Percentiles rank a stretch among this genome's conserved stretches.
Evolutionary conservation across 2,888 invertebrate species (phyloP).

Genomic region (Pasiphila rectangulata): DNA sequence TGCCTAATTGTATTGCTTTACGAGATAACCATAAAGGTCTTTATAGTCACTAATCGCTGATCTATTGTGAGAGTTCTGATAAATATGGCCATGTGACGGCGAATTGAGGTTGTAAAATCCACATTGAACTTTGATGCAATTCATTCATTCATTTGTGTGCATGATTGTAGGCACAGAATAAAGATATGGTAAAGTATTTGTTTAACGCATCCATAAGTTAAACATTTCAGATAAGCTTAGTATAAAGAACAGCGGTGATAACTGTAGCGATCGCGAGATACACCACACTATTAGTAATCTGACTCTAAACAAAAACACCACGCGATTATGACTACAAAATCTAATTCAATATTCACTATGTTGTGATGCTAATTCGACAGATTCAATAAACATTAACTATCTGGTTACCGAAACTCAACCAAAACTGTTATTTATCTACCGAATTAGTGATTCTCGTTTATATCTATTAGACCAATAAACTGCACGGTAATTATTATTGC

Average conservation of each 20-base stretch:
- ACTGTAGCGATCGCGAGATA: slow-evolving; percentile 5
- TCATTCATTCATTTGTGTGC: slow-evolving; percentile 16
- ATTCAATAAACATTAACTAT: slow-evolving; percentile 22
- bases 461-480: slow-evolving; percentile 35
- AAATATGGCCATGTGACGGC: slow-evolving; percentile 47
- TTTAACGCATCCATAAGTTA: not conserved
- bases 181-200: too few species aligned
- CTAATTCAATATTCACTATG: slow-evolving; percentile 4
- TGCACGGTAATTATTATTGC: slow-evolving; percentile 35
- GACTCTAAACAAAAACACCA: slow-evolving; percentile 15
- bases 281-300: slow-evolving; percentile 9
- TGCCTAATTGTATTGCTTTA: slow-evolving; percentile 77
- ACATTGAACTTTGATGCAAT: slow-evolving; percentile 43
- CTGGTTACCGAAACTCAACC: slow-evolving; percentile 20
- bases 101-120: slow-evolving; percentile 45
- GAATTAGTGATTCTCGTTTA: slow-evolving; percentile 34
- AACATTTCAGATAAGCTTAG: not conserved
- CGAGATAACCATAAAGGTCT: slow-evolving; percentile 65
- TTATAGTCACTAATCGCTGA: slow-evolving; percentile 69
- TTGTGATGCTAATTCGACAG: slow-evolving; percentile 22
- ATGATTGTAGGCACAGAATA: not conserved
- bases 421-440: slow-evolving; percentile 29
- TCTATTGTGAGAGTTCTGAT: slow-evolving; percentile 53
- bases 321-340: slow-evolving; percentile 11
- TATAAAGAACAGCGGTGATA: not conserved